These are phyloP conservation scores for Eupsilia transversa DNA, from an alignment of 2,888 invertebrate genomes.

Conservation along the genomic window DNA sequence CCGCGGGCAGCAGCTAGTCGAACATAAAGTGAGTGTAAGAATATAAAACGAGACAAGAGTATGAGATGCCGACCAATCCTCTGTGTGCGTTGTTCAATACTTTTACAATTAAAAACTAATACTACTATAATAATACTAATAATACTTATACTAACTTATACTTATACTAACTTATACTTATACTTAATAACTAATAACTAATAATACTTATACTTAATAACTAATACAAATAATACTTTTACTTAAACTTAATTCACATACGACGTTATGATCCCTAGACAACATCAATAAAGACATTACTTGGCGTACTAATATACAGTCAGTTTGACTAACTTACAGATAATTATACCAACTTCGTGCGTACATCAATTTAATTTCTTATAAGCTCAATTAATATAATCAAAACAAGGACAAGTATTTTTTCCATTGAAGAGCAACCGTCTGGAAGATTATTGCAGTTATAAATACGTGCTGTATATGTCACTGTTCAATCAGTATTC, in stretches of 20 bases:
- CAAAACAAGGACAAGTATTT: constrained; percentile 55
- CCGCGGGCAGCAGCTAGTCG: no score
- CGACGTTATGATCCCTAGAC: constrained; percentile 27
- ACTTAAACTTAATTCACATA: no score
- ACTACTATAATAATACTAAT: no score
- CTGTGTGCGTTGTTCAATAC: constrained; percentile 16
- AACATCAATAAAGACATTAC: constrained; percentile 30
- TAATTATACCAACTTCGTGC: constrained; percentile 45
- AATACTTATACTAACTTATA: no score
- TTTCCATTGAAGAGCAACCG: constrained; percentile 44
- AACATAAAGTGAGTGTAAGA: constrained; percentile 16
- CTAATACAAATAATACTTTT: no score
- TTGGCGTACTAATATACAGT: constrained; percentile 13
- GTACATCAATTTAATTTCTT: constrained; percentile 57
- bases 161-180: no score
- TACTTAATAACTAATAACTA: no score
- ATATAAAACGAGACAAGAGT: constrained; percentile 20
- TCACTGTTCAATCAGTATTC: constrained; percentile 84
- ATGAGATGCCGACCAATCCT: constrained; percentile 13
- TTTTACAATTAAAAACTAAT: constrained; percentile 25
- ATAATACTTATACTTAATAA: no score
- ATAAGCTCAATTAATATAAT: constrained; percentile 60
- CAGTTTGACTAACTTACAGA: constrained; percentile 27
- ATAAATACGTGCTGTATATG: constrained; percentile 63
- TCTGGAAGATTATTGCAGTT: constrained; percentile 58